A percentile compares a stretch with the other conserved stretches of the same genome.
Evolutionary conservation across 2,888 invertebrate genomes (phyloP).

Genomic region (Scaptomyza tumidula): DNA sequence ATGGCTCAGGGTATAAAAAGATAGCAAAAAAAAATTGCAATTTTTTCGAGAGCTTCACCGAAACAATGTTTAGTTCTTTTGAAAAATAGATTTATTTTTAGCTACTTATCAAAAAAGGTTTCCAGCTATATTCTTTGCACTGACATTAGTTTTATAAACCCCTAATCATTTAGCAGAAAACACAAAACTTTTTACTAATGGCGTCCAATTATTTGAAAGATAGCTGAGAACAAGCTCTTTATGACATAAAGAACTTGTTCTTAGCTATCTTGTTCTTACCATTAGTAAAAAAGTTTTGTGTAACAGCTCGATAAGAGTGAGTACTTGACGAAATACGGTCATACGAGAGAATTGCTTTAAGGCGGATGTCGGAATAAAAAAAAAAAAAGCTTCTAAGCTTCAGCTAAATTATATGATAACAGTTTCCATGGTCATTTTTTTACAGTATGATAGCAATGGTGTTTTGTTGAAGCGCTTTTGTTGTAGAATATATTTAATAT

Average conservation of each 20-base stretch:
- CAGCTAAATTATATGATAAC: constrained; percentile 24
- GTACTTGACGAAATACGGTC: background rate
- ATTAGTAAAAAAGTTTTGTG: background rate
- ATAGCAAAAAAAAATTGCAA: background rate
- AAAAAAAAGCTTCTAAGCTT: background rate
- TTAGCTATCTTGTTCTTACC: too few relatives aligned
- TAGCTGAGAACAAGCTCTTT: background rate
- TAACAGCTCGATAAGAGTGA: constrained; percentile 12
- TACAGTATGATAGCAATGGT: constrained; percentile 45
- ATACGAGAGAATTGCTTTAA: background rate
- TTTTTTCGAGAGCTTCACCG: background rate
- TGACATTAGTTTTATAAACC: background rate
- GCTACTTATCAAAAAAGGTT: background rate
- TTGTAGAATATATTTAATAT: background rate
- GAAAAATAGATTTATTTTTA: background rate
- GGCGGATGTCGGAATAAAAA: constrained; percentile 28
- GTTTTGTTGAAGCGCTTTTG: constrained; percentile 4
- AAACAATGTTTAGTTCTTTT: background rate
- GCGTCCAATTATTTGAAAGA: constrained; percentile 5
- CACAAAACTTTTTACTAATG: background rate
- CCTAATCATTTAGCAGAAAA: too few relatives aligned
- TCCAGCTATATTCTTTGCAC: background rate
- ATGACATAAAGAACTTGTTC: background rate
- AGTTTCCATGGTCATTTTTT: constrained; percentile 45
- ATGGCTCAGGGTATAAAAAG: too few relatives aligned